phyloP scores from a whole-genome alignment of 1,140 invertebrate species.

The Heliothis virescens region DNA sequence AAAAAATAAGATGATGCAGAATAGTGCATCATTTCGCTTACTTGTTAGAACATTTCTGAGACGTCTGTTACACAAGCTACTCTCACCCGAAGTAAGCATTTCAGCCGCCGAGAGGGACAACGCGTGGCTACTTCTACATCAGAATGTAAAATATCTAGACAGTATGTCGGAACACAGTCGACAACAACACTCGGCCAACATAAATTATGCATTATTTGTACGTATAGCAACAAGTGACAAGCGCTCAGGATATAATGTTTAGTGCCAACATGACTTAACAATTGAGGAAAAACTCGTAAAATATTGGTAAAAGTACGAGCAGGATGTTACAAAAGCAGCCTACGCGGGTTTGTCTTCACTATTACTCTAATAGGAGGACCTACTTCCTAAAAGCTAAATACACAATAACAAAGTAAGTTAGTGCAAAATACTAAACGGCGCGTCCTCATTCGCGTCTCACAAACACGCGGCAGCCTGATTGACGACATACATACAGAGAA shows the following conservation, averaged over 20 bases:
- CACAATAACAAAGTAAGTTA: constrained; percentile 58
- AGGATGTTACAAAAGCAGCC: neutral
- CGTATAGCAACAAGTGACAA: constrained; percentile 6
- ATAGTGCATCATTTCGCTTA: neutral
- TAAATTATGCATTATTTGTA: constrained; percentile 10
- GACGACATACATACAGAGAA: constrained; percentile 56
- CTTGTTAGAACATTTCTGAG: neutral
- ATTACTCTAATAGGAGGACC: constrained; percentile 36
- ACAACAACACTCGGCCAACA: constrained; percentile 3
- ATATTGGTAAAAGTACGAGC: neutral
- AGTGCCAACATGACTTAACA: constrained; percentile 4
- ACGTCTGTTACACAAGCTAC: neutral
- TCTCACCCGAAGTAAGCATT: neutral
- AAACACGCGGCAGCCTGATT: constrained; percentile 49
- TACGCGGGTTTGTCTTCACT: constrained; percentile 35
- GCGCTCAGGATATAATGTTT: constrained; percentile 1
- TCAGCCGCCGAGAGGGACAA: neutral
- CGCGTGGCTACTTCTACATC: neutral
- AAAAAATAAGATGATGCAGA: constrained; percentile 19
- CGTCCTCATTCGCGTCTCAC: constrained; percentile 56
- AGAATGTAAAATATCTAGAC: constrained; percentile 33
- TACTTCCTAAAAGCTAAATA: constrained; percentile 42
- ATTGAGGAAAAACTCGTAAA: constrained; percentile 20
- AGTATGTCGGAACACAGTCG: constrained; percentile 18
- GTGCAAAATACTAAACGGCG: constrained; percentile 59